Evolutionary conservation across 30 jellyfish, hydroid and myxozoan species (phyloP), one percentile per base, ranked within the genome.

Genomic region (Euphysa ruthae): DNA sequence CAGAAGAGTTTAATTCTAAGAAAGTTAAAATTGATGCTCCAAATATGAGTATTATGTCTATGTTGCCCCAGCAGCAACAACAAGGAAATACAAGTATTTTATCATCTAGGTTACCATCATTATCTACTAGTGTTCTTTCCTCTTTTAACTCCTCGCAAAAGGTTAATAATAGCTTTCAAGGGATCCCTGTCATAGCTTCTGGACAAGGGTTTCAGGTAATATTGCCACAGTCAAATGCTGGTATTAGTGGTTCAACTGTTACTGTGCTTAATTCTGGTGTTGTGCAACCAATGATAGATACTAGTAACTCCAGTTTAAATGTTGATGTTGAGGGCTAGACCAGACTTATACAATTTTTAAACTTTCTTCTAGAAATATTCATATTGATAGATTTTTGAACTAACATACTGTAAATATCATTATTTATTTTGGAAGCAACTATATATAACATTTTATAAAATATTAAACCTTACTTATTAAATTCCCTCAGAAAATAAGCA

Each of bases 161-260:
- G 23, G 60, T 10, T n/a, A 25, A 4, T n/a, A 63, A 34, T 24
- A 32, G 35, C 32, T 6, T 22, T 30, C 77, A 63, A 49, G 80
- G 74, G 6, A 35, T 68, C 20, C 80, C 80, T 21, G 28, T 49
- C 15, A 23, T 68, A 16, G 80, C 80, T 14, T 43, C 80, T 38
- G 29, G 80, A n/a, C 80, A 68, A 43, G 80, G 74, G 22, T 68
- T 68, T 43, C 80, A 68, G 49, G 74, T 68, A 3, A 68, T 68
- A 5, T 44, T 68, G 15, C 80, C 80, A 1, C 80, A 44, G 25
- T n/a, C n/a, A n/a, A 30, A 8, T 22, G 15, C 30, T 56, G 69
- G 44, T 56, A 15, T 56, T 5, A 18, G 69, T 20, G 69, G 7
- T 20, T 33, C 35, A 18, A 21, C 73, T 25, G 75, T 50, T 6